These are phyloP conservation scores for Scylla paramamosain DNA, from an alignment of 1,140 invertebrate species.

Conservation along the genomic window DNA sequence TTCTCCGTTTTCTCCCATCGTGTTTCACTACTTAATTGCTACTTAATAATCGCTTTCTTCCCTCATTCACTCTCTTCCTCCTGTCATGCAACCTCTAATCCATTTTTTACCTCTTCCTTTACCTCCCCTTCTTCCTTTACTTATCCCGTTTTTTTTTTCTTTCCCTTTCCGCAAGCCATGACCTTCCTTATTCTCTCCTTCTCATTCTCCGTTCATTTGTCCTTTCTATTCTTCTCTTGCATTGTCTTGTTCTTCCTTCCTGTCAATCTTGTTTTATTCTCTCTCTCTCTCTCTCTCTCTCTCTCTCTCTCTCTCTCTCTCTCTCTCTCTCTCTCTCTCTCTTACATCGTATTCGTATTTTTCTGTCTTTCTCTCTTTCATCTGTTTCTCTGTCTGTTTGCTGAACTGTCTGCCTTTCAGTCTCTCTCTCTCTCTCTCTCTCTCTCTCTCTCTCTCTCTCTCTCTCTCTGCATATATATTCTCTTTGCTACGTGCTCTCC, in stretches of 20 bases:
- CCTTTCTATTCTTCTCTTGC: background rate
- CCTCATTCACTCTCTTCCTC: background rate
- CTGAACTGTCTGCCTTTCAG: too few species aligned
- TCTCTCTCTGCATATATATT: too few species aligned
- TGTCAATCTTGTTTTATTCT: background rate
- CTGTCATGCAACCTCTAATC: background rate
- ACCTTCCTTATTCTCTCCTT: background rate
- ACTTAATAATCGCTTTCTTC: background rate
- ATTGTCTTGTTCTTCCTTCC: background rate
- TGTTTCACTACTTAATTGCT: background rate
- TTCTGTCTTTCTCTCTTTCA: background rate
- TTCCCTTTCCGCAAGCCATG: background rate
- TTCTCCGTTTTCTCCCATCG: background rate
- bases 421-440: slow-evolving; percentile 15
- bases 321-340: slow-evolving; percentile 1
- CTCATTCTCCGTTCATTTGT: background rate
- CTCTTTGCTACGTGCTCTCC: too few species aligned
- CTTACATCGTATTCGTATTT: background rate
- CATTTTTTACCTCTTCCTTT: background rate
- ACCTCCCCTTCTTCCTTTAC: background rate
- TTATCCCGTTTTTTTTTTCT: background rate
- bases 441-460: too few species aligned
- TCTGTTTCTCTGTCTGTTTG: background rate
- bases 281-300: slow-evolving; percentile 20
- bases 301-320: slow-evolving; percentile 20